Percentiles rank a stretch among this genome's conserved stretches.
These are phyloP conservation scores for Drosophila eohydei DNA, from an alignment of 2,888 invertebrate genomes.

Conservation along the genomic window DNA sequence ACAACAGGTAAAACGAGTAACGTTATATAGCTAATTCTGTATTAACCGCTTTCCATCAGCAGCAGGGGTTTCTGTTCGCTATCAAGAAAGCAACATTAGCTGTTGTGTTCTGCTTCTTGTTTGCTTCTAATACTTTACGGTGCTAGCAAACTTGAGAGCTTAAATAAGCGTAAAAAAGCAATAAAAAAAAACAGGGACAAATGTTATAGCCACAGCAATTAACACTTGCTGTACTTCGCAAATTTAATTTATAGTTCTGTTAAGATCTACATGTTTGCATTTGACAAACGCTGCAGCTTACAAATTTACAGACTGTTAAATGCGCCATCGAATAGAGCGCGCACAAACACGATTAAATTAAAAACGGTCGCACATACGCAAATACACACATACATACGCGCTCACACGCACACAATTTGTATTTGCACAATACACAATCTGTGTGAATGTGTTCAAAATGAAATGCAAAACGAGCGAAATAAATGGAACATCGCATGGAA, in stretches of 20 bases:
- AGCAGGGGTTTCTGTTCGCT: constrained; percentile 15
- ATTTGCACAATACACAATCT: constrained; percentile 1
- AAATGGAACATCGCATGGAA: constrained; percentile 67
- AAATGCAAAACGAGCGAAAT: constrained; percentile 53
- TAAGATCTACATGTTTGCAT: constrained; percentile 12
- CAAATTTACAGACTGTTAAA: constrained; percentile 51
- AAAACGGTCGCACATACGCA: neutral
- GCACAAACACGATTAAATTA: neutral
- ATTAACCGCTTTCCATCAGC: constrained; percentile 50
- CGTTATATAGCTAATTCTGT: constrained; percentile 58
- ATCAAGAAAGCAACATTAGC: constrained; percentile 6
- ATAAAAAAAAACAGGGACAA: constrained; percentile 14
- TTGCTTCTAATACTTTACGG: constrained; percentile 3
- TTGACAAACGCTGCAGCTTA: constrained; percentile 25
- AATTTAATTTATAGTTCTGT: constrained; percentile 32
- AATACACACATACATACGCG: neutral
- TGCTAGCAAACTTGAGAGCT: constrained; percentile 39
- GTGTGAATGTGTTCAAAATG: constrained; percentile 17
- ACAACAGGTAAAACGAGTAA: constrained; percentile 59
- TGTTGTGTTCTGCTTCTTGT: constrained; percentile 14
- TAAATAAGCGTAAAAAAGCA: constrained; percentile 41
- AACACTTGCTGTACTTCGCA: constrained; percentile 13
- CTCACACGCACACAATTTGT: neutral
- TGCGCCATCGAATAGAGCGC: constrained; percentile 36
- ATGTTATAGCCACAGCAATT: constrained; percentile 22